Conservation (phyloP, 1,140 invertebrate species). For the Phortica variegata region DNA sequence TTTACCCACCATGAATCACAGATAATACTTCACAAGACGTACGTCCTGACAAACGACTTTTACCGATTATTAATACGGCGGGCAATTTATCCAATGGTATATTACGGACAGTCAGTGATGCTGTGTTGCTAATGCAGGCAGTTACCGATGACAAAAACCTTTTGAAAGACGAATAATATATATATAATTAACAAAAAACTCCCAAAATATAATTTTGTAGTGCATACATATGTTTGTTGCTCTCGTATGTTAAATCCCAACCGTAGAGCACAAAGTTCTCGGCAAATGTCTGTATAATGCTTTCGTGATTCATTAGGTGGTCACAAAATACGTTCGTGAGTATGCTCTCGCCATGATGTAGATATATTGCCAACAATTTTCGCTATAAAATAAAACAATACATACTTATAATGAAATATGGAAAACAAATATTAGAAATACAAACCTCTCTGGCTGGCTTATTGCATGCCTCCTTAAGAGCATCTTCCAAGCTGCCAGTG, state of each 20-base stretch:
- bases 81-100: constrained; percentile 84
- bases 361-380: constrained; percentile 87
- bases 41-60: constrained; percentile 75
- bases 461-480: constrained; percentile 80
- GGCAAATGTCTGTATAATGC: constrained; percentile 81
- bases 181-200: not conserved
- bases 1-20: constrained; percentile 60
- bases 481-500: constrained; percentile 85
- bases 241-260: constrained; percentile 89
- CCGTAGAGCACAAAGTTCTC: constrained; percentile 91
- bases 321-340: constrained; percentile 95
- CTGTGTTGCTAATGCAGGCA: constrained; percentile 65
- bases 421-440: not conserved
- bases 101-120: constrained; percentile 74
- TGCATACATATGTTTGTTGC: constrained; percentile 76
- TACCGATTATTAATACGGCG: constrained; percentile 83
- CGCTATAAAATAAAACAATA: constrained; percentile 67
- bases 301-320: constrained; percentile 86
- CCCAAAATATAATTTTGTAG: constrained; percentile 12
- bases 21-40: constrained; percentile 81
- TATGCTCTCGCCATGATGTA: constrained; percentile 92
- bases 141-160: constrained; percentile 69
- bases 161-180: no score
- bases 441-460: constrained; percentile 83
- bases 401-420: not conserved